Percentiles rank a stretch among this genome's conserved stretches.
Conservation (phyloP, 2,888 invertebrate species). For the Ormia ochracea region DNA sequence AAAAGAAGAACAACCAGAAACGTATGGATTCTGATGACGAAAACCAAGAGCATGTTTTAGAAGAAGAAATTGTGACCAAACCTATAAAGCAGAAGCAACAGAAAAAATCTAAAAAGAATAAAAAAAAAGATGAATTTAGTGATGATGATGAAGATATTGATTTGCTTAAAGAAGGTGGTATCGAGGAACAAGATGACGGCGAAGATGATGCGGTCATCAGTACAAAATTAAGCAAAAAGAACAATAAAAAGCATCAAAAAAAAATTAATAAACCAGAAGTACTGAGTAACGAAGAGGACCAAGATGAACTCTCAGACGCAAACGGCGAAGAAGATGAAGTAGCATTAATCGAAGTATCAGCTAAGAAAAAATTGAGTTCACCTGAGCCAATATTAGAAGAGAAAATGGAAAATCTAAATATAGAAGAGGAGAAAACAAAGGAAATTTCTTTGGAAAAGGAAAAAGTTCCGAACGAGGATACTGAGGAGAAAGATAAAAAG, state of each 20-base stretch:
- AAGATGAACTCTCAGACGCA: constrained; percentile 68
- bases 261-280: constrained; percentile 65
- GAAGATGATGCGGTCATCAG: constrained; percentile 52
- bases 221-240: constrained; percentile 71
- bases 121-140: constrained; percentile 69
- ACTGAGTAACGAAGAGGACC: constrained; percentile 70
- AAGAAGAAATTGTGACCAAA: constrained; percentile 58
- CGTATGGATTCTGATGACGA: constrained; percentile 60
- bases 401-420: constrained; percentile 66
- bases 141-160: constrained; percentile 70
- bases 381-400: constrained; percentile 68
- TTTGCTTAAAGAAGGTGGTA: constrained; percentile 32
- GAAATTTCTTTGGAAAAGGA: not conserved
- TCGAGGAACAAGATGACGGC: constrained; percentile 71
- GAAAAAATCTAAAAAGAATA: constrained; percentile 71
- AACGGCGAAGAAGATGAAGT: constrained; percentile 38
- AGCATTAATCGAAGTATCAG: not conserved
- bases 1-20: constrained; percentile 59
- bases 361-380: constrained; percentile 2
- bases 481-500: constrained; percentile 60
- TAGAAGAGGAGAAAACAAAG: constrained; percentile 9
- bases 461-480: constrained; percentile 23
- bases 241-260: constrained; percentile 72
- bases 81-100: constrained; percentile 66
- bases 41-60: constrained; percentile 54